These are phyloP conservation scores for Scyliorhinus canicula DNA, from an alignment of 2,797 vertebrate species.

Conservation along the genomic window DNA sequence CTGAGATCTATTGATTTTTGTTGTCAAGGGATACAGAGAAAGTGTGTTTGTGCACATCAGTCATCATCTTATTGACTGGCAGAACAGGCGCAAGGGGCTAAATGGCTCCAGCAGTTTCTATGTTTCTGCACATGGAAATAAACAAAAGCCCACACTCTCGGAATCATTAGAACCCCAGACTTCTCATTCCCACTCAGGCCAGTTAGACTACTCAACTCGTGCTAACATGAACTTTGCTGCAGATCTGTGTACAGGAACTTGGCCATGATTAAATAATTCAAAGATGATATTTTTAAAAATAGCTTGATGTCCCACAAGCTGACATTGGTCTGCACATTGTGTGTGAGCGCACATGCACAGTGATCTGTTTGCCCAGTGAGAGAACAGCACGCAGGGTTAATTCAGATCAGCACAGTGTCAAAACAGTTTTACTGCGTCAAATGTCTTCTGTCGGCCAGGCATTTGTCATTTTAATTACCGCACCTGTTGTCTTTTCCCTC, in stretches of 20 bases:
- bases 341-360: not conserved
- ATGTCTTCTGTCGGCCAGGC: not conserved
- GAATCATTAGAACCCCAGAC: not conserved
- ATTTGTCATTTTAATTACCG: not conserved
- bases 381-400: not conserved
- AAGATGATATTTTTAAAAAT: not conserved
- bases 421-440: not conserved
- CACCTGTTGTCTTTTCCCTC: not conserved
- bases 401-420: too few species aligned
- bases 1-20: too few species aligned
- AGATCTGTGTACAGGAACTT: not conserved
- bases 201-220: not conserved
- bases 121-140: too few species aligned
- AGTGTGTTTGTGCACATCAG: too few species aligned
- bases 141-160: too few species aligned
- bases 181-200: not conserved
- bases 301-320: too few species aligned
- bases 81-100: too few species aligned
- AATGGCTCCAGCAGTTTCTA: too few species aligned
- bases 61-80: too few species aligned
- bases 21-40: too few species aligned
- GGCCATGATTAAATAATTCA: not conserved
- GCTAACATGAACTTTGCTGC: not conserved
- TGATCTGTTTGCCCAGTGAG: not conserved
- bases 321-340: not conserved